Percentiles rank a stretch among this genome's conserved stretches.
These are phyloP conservation scores for Mastomys natalensis DNA, from an alignment of 2,113 vertebrate species.

Conservation along the genomic window DNA sequence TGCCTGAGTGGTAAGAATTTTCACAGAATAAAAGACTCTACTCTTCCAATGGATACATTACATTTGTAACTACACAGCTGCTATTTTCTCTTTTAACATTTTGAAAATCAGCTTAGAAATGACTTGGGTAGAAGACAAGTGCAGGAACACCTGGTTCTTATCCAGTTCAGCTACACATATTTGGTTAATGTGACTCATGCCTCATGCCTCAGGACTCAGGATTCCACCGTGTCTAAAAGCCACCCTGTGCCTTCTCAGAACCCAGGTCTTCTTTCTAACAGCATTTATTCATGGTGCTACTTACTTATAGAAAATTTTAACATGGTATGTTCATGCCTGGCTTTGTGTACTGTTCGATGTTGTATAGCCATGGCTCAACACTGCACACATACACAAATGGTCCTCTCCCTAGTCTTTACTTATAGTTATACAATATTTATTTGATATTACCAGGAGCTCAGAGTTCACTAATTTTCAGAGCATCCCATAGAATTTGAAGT, in stretches of 20 bases:
- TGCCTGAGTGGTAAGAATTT: not conserved
- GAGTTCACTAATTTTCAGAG: not conserved
- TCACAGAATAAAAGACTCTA: not conserved
- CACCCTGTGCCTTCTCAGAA: not conserved
- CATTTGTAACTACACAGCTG: not conserved
- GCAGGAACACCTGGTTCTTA: slow-evolving; percentile 45
- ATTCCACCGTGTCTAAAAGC: not conserved
- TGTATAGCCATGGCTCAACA: not conserved
- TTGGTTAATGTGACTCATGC: not conserved
- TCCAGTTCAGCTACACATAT: not conserved
- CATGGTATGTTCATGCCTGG: not conserved
- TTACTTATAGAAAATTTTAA: not conserved
- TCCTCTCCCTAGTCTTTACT: not conserved
- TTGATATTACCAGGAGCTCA: not conserved
- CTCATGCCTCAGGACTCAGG: not conserved
- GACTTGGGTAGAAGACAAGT: not conserved
- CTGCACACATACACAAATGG: no score
- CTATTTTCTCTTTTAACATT: slow-evolving; percentile 33
- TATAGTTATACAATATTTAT: not conserved
- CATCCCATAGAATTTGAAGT: not conserved
- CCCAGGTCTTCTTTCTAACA: not conserved
- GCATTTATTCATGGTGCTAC: not conserved
- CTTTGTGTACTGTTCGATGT: no score
- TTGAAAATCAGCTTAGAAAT: slow-evolving; percentile 25
- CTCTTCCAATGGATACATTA: not conserved